Base-by-base conservation (phyloP, 2,113 vertebrate genomes). In the Phodopus roborovskii region DNA sequence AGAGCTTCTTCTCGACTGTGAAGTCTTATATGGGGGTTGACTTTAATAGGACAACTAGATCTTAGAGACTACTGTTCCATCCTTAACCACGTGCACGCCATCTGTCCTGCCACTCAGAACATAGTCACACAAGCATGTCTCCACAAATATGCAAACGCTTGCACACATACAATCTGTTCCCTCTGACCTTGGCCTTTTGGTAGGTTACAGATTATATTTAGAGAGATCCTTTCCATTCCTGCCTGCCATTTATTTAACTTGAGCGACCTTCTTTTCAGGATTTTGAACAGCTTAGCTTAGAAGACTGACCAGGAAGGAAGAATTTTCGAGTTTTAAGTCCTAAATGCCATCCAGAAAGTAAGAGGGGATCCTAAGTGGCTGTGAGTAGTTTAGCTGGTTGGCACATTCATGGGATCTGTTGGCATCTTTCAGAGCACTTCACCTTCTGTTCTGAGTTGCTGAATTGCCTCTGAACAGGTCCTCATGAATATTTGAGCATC, bases 401-500 rank as follows among this genome's bases (percentile, higher is more conserved):
- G 17, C 8, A 4, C 0, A 13, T 5, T 28, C 33, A 0, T 0
- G 4, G 84, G 1, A 62, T 4, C 58, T 8, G 24, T 3, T 11
- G 22, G 62, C 1, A 0, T 17, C 90, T 22, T 45, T 26, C 3
- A 4, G 62, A 50, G 91, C 28, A 22, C 24, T 75, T 96, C 98
- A 99, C 99, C 99, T 98, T 99, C 99, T 33, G 98, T 96, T 88
- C 99, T 98, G 17, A 99, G 99, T 60, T 99, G 99, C 84, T 99
- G 99, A 96, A 99, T 99, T 58, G 99, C 99, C 82, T 99, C 99
- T 0, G 99, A 99, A 93, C 99, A 99, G 0, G 99, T 99, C 95
- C 99, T 99, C 99, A 99, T 99, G 93, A 99, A 99, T 92, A 99
- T 99, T 97, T 99, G 99, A 82, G 99, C 99, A 45, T 99, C 99